Base-by-base conservation (phyloP, 2,797 vertebrate genomes). In the Cheirogaleus major region DNA sequence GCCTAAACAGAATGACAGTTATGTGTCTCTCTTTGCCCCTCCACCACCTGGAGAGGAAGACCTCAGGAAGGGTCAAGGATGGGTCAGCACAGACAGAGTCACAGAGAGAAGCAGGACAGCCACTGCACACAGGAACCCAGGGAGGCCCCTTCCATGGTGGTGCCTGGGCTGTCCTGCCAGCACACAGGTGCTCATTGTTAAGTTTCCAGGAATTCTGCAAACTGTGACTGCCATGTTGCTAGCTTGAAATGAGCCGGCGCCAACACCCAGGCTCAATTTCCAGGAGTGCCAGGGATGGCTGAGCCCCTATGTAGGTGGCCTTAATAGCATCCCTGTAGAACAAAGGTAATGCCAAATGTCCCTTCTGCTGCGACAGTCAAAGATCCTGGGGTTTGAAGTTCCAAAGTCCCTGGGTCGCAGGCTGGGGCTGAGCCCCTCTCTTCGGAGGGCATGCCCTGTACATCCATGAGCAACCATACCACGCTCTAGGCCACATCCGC, bases 111-210 rank as follows among this genome's bases (percentile, higher is more conserved):
- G 61, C 8, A 2, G 0, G 17, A 30, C 7, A 20, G 76, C 14
- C 23, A 0, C 67, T 20, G 43, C 0, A 43, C 12, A 0, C 32
- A 2, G 17, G 27, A 12, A 41, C 41, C 35, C 41, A 0, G 1
- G n/a, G 1, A 0, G 10, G 10, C 23, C 8, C 41, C 67, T n/a
- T 25, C 7, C 67, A 30, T 13, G 10, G 22, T 8, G 4, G 15
- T 0, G 11, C 55, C 55, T 3, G 25, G 55, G 25, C 57, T 0
- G 0, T 50, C 81, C 22, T 43, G 17, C 15, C 11, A 5, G 38
- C 10, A 11, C 38, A 30, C 35, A 20, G 25, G 15, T 11, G 17
- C 25, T 41, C 5, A 43, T 4, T 59, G 55, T 4, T 59, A 81
- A 32, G 27, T 12, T 30, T 65, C 75, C 70, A 41, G 57, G 32